Evolutionary conservation across 2,888 invertebrate genomes (phyloP), one percentile per base, ranked within the genome.

Genomic region (Lamproptera curius): DNA sequence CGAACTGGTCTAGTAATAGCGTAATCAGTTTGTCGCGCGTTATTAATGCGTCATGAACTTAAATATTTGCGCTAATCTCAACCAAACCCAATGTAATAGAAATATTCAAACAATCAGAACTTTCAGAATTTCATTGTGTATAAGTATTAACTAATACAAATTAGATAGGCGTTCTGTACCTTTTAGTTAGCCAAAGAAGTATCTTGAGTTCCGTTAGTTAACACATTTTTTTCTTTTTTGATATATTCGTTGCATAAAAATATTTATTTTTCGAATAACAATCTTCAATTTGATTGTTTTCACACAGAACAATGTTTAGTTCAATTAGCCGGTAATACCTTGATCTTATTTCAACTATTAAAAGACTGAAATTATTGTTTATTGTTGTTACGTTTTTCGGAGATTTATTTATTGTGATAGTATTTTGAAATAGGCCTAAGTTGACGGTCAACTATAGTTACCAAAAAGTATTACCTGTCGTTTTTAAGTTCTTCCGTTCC

Each of bases 401-500:
- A 82, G 66, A 50, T 87, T 84, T 86, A 86, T 86, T 85, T 82
- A 76, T 81, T 83, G 81, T 85, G 79, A 84, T 84, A 78, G 70
- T 31, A 10, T 66, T 71, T 65, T 62, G 62, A 57, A 46, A 64
- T 72, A 74, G 65, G 62, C 48, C 53, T 76, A 70, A 70, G 63
- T 68, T 64, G 13, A 69, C 69, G 73, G 71, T 67, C 75, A 73
- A 84, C 83, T 76, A 79, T 73, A 85, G 87, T 87, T 87, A 87
- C 87, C 87, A 76, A 70, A 72, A 83, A 85, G 85, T 86, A 86
- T 87, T 87, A 86, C 84, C 84, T 68, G n/a, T 76, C 59, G 61
- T 63, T 66, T n/a, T 63, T 78, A 77, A 73, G 71, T 70, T 70
- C 52, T 58, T 68, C 65, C 55, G 54, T 67, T 72, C 77, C 75